Conservation (phyloP, 2,888 invertebrate species). For the Ganaspis brasiliensis region DNA sequence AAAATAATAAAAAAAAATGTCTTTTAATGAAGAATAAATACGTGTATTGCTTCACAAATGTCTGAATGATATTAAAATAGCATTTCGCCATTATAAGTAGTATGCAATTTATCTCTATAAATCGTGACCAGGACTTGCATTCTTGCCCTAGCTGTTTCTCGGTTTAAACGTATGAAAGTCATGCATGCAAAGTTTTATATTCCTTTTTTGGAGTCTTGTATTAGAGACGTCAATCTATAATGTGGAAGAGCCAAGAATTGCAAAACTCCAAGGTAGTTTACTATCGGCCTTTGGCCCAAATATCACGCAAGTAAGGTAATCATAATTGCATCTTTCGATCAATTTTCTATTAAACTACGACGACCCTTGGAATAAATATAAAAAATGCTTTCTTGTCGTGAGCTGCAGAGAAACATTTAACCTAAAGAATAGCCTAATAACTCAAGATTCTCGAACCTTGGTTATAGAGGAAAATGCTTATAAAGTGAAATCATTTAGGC, state of each 20-base stretch:
- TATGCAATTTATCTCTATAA: constrained; percentile 35
- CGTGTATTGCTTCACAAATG: background rate
- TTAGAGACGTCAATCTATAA: constrained; percentile 23
- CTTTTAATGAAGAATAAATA: background rate
- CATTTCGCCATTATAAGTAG: background rate
- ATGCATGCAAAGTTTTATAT: constrained; percentile 22
- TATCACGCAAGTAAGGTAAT: constrained; percentile 51
- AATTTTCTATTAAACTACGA: constrained; percentile 45
- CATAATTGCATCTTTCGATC: constrained; percentile 53
- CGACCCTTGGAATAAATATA: constrained; percentile 49
- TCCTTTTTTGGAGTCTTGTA: constrained; percentile 22
- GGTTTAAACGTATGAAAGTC: constrained; percentile 14
- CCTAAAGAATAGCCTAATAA: constrained; percentile 1
- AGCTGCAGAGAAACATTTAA: constrained; percentile 19
- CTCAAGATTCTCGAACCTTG: too few relatives aligned
- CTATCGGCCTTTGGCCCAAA: constrained; percentile 53
- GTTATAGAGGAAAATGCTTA: too few relatives aligned
- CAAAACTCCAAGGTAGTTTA: constrained; percentile 43
- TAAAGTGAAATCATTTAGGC: too few relatives aligned
- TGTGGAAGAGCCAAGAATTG: background rate
- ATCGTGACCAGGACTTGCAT: constrained; percentile 15
- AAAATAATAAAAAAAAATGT: background rate
- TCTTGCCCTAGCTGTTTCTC: background rate
- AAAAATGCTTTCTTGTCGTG: background rate
- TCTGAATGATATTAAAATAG: constrained; percentile 2